Conservation (phyloP, 1,140 invertebrate species). For the Pachypsylla venusta region DNA sequence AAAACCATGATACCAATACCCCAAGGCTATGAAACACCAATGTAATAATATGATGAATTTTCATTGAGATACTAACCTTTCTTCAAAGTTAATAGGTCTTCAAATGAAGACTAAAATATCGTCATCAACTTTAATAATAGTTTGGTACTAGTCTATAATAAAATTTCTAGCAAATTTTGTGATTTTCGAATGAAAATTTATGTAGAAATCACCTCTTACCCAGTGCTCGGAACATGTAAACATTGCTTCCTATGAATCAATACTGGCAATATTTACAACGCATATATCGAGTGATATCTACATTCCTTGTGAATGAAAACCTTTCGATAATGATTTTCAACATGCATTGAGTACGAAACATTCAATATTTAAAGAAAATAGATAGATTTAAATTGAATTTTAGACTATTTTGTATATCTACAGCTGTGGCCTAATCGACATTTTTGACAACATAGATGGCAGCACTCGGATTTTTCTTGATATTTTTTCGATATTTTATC, state of each 20-base stretch:
- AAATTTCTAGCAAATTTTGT: neutral
- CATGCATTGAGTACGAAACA: neutral
- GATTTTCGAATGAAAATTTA: constrained; percentile 1
- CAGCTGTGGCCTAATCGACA: constrained; percentile 8
- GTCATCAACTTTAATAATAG: no score
- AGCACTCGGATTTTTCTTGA: constrained; percentile 2
- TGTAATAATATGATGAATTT: no score
- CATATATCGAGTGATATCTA: neutral
- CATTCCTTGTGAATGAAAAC: neutral
- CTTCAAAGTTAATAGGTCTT: no score
- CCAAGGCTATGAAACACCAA: no score
- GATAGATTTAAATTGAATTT: neutral
- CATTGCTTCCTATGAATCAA: constrained; percentile 7
- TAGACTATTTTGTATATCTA: neutral
- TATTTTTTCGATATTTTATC: neutral
- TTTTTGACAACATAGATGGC: constrained; percentile 9
- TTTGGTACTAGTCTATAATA: no score
- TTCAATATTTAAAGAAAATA: constrained; percentile 3
- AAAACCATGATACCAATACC: no score
- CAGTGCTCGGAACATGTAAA: constrained; percentile 1
- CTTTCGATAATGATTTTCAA: neutral
- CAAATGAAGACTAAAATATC: no score
- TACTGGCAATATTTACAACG: neutral
- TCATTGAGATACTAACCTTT: no score
- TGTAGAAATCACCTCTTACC: neutral